Evolutionary conservation across 2,888 invertebrate species (phyloP).

Genomic region (Escarpia spicata): DNA sequence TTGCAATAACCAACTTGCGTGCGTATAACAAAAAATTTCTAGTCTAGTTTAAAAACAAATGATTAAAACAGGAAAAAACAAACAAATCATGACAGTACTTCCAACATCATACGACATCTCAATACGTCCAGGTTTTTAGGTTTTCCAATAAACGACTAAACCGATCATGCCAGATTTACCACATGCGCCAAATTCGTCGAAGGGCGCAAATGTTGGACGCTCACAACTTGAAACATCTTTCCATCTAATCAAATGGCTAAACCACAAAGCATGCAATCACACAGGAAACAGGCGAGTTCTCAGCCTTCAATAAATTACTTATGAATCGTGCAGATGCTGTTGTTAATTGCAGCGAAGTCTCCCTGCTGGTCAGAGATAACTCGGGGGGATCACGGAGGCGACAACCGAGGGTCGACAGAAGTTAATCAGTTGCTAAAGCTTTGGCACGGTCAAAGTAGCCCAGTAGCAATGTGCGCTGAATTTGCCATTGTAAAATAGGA

Average conservation of each 20-base stretch:
- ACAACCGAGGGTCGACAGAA: background rate
- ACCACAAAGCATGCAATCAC: slow-evolving; percentile 10
- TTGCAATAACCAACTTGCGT: too few relatives aligned
- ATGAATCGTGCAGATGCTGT: background rate
- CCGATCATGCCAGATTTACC: background rate
- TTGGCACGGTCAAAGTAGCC: background rate
- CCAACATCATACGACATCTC: background rate
- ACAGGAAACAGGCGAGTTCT: background rate
- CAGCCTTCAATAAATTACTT: background rate
- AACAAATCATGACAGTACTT: background rate
- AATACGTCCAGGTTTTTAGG: background rate
- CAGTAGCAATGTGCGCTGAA: background rate
- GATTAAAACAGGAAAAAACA: background rate
- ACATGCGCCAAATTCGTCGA: background rate
- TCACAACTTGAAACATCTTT: background rate
- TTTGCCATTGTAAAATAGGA: background rate
- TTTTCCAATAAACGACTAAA: background rate
- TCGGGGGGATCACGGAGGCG: background rate
- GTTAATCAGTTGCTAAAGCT: background rate
- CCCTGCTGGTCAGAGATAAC: background rate
- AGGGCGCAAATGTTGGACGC: background rate
- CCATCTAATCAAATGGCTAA: background rate
- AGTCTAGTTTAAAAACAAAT: background rate
- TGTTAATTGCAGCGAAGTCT: background rate
- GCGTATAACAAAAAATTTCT: background rate